These are phyloP conservation scores for Eudasyphora cyanicolor DNA, from an alignment of 2,888 invertebrate genomes.

Conservation along the genomic window DNA sequence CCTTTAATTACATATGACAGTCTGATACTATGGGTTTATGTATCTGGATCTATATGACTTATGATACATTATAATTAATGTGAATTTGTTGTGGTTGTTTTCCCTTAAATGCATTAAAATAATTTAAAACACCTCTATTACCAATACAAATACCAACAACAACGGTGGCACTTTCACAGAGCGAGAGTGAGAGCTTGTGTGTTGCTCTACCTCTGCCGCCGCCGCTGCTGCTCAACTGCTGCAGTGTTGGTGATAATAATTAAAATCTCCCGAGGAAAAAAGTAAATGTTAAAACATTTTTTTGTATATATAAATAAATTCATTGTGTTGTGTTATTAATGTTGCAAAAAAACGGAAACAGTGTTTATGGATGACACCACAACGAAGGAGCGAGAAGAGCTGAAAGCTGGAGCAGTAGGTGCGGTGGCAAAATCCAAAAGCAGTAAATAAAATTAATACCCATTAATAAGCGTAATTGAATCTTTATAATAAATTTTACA, in stretches of 20 bases:
- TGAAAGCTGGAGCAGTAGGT: neutral
- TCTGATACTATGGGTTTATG: slow-evolving; percentile 5
- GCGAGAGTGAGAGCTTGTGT: too few relatives aligned
- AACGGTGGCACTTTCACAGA: neutral
- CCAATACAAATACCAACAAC: slow-evolving; percentile 6
- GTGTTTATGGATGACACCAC: slow-evolving; percentile 60
- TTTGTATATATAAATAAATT: slow-evolving; percentile 2
- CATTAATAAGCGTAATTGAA: slow-evolving; percentile 66
- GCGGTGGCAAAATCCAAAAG: slow-evolving; percentile 42
- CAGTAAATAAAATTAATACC: slow-evolving; percentile 66
- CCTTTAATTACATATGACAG: slow-evolving; percentile 21
- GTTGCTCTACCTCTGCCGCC: too few relatives aligned
- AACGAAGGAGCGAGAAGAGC: neutral
- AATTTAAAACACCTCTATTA: slow-evolving; percentile 58
- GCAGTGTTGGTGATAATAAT: slow-evolving; percentile 54
- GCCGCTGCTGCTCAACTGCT: too few relatives aligned
- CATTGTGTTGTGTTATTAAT: slow-evolving; percentile 27
- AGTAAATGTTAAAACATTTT: neutral
- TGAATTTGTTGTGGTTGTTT: slow-evolving; percentile 35
- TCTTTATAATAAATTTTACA: slow-evolving; percentile 65
- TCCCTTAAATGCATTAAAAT: slow-evolving; percentile 53
- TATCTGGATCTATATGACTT: slow-evolving; percentile 50
- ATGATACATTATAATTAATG: slow-evolving; percentile 63
- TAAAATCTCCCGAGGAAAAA: slow-evolving; percentile 52
- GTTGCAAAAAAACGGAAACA: neutral